Percentiles rank a stretch among this genome's conserved stretches.
phyloP scores from a whole-genome alignment of 2,797 vertebrate genomes.

The Leptoclinus maculatus region DNA sequence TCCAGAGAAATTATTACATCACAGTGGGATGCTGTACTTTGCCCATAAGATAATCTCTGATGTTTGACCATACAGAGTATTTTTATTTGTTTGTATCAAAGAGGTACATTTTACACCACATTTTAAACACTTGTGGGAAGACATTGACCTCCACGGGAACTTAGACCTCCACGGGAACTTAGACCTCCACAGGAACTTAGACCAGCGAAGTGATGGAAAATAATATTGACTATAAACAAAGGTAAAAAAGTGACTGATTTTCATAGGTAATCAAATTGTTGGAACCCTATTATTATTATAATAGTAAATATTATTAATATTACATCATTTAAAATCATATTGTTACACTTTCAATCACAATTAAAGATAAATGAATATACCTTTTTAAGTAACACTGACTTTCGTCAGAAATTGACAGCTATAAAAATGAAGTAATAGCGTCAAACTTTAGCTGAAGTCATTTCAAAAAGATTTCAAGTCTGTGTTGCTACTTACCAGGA shows the following conservation, averaged over 20 bases:
- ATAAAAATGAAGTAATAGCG: neutral
- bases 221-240: neutral
- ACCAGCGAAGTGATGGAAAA: neutral
- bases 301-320: neutral
- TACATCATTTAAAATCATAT: neutral
- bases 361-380: neutral
- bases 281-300: neutral
- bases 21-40: neutral
- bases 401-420: neutral
- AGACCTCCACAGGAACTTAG: neutral
- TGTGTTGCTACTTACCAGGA: conserved; percentile 57
- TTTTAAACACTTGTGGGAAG: neutral
- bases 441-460: neutral
- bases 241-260: neutral
- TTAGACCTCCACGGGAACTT: too few species aligned
- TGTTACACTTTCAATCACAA: neutral
- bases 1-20: neutral
- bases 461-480: neutral
- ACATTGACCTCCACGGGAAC: neutral
- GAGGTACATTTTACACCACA: neutral
- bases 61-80: neutral
- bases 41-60: too few species aligned
- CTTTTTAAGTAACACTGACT: neutral
- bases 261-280: neutral
- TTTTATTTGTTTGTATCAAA: neutral